Evolutionary conservation across 1,140 invertebrate genomes (phyloP).

Genomic region (Achroia grisella): DNA sequence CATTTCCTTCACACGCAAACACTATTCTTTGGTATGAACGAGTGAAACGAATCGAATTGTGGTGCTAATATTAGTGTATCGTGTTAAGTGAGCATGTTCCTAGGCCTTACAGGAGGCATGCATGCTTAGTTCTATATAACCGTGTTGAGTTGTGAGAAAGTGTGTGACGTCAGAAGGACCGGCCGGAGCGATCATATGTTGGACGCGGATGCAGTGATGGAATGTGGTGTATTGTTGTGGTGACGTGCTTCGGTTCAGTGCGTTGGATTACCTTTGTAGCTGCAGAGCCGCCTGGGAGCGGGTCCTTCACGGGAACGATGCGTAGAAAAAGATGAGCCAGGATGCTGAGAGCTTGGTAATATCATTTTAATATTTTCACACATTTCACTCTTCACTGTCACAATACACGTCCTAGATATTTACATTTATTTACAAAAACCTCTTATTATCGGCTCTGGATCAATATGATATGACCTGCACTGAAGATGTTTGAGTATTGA

Average conservation of each 20-base stretch:
- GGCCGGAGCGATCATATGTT: slow-evolving; percentile 68
- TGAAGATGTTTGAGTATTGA: slow-evolving; percentile 30
- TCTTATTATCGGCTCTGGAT: too few species aligned
- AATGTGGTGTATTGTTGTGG: slow-evolving; percentile 65
- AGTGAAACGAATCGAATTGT: slow-evolving; percentile 35
- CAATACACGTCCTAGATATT: too few species aligned
- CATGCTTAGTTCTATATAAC: slow-evolving; percentile 32
- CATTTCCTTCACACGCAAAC: slow-evolving; percentile 58
- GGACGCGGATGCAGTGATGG: slow-evolving; percentile 72
- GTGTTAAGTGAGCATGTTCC: slow-evolving; percentile 22
- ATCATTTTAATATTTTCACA: slow-evolving; percentile 47
- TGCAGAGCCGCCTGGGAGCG: slow-evolving; percentile 47
- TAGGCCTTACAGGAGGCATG: slow-evolving; percentile 15
- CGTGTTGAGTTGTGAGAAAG: slow-evolving; percentile 60
- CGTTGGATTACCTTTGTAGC: slow-evolving; percentile 49
- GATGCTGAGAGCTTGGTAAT: slow-evolving; percentile 72
- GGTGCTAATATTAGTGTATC: slow-evolving; percentile 22
- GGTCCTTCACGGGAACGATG: slow-evolving; percentile 57
- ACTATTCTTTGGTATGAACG: slow-evolving; percentile 25
- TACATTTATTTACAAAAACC: too few species aligned
- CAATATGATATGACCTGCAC: slow-evolving; percentile 3
- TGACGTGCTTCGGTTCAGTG: slow-evolving; percentile 59
- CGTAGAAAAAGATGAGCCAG: slow-evolving; percentile 71
- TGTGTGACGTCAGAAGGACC: slow-evolving; percentile 65
- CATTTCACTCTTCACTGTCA: not conserved